Conservation (phyloP, 37 sponge, comb jelly and placozoan genomes). For the Hormiphora californensis region DNA sequence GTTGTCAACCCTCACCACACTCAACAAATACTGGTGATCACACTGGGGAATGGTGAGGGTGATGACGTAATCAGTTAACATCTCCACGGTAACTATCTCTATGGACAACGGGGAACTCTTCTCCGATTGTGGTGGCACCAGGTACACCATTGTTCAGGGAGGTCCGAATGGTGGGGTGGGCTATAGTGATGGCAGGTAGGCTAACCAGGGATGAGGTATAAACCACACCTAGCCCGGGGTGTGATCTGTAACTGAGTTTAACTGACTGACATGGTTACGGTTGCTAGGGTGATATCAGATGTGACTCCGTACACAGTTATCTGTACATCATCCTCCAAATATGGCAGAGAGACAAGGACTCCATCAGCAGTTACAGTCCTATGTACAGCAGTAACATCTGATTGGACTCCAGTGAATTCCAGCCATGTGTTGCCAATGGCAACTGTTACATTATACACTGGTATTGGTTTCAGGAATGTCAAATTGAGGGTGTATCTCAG, state of each 20-base stretch:
- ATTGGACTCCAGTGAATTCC: not conserved
- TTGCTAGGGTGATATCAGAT: not conserved
- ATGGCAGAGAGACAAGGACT: not conserved
- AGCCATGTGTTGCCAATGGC: not conserved
- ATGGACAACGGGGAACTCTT: slow-evolving; percentile 7
- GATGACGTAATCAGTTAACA: slow-evolving; percentile 14
- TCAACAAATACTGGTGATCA: not conserved
- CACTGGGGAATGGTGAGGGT: not conserved
- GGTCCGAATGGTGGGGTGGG: not conserved
- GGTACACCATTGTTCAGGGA: not conserved
- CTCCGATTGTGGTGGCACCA: slow-evolving; percentile 17
- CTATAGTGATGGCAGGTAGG: not conserved
- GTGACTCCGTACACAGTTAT: not conserved
- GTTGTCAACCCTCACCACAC: not conserved
- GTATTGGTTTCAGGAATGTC: not conserved
- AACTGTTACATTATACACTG: not conserved
- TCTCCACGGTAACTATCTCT: not conserved
- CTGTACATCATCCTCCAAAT: not conserved
- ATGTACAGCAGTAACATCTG: too few relatives aligned
- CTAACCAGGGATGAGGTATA: too few relatives aligned
- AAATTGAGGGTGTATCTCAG: not conserved
- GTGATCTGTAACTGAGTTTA: too few relatives aligned
- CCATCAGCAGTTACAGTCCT: not conserved
- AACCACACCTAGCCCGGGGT: too few relatives aligned
- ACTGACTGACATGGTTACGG: not conserved